Percentiles rank a stretch among this genome's conserved stretches.
Conservation (phyloP, 2,797 vertebrate genomes). For the Cryptoblepharus egeriae region DNA sequence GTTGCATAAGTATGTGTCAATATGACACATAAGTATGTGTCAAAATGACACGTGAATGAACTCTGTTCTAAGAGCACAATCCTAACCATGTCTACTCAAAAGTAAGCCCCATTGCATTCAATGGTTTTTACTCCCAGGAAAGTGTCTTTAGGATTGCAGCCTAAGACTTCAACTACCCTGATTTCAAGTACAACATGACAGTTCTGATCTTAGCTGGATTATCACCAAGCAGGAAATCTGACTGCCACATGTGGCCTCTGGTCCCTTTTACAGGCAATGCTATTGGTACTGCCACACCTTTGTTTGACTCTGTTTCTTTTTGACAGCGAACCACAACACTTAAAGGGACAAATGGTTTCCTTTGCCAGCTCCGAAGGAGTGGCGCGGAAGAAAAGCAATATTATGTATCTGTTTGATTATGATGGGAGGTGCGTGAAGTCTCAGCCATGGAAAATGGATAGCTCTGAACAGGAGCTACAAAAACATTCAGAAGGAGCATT, state of each 20-base stretch:
- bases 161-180: too few relatives aligned
- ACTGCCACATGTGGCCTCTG: background rate
- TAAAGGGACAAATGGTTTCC: background rate
- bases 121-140: too few relatives aligned
- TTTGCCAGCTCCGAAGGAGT: background rate
- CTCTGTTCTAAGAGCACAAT: too few relatives aligned
- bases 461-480: background rate
- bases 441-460: background rate
- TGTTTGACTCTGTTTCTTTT: background rate
- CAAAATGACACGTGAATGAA: background rate
- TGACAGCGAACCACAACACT: background rate
- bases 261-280: background rate
- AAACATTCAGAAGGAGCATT: background rate
- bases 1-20: too few relatives aligned
- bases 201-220: background rate
- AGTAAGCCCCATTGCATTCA: too few relatives aligned
- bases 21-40: background rate
- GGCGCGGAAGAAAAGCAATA: background rate
- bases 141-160: too few relatives aligned
- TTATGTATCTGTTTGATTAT: too few relatives aligned
- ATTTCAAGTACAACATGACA: background rate
- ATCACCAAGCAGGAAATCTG: background rate
- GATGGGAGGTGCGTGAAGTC: background rate
- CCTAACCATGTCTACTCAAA: too few relatives aligned
- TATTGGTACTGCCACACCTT: background rate